Conservation (phyloP, 64 coral and sea anemone species). For the Pachyseris speciosa region DNA sequence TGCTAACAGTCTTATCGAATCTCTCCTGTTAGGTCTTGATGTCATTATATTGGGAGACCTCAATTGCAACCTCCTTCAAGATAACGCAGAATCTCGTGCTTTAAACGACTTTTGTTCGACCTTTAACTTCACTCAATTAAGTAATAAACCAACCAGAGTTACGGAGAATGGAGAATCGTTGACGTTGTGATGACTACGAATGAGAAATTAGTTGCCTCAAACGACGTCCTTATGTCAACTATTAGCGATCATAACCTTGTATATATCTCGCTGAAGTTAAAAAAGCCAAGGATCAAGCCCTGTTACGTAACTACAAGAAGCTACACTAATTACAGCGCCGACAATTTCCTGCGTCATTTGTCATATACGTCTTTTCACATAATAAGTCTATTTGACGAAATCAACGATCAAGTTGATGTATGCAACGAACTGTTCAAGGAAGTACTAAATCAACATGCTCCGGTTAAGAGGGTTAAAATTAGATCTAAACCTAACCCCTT, state of each 20-base stretch:
- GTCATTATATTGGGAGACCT: constrained; percentile 37
- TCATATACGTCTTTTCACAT: not conserved
- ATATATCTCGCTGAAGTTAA: not conserved
- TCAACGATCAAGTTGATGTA: no score
- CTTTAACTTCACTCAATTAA: not conserved
- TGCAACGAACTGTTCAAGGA: no score
- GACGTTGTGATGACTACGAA: constrained; percentile 11
- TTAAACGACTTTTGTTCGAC: not conserved
- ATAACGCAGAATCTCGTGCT: not conserved
- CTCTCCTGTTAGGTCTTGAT: constrained; percentile 43
- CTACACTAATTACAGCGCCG: not conserved
- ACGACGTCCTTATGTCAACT: not conserved
- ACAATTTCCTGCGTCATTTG: not conserved
- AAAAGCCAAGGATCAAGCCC: constrained; percentile 3
- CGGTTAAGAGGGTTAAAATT: not conserved
- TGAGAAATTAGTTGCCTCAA: not conserved
- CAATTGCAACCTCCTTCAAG: constrained; percentile 29
- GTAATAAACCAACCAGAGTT: not conserved
- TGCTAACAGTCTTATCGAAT: constrained; percentile 45
- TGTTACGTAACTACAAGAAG: not conserved
- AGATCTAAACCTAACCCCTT: not conserved
- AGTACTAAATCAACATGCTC: not conserved
- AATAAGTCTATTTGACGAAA: no score
- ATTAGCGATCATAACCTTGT: constrained; percentile 7
- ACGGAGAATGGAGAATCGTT: constrained; percentile 8